A percentile compares a stretch with the other conserved stretches of the same genome.
Conservation (phyloP, 2,113 vertebrate species). For the Otolemur garnettii region DNA sequence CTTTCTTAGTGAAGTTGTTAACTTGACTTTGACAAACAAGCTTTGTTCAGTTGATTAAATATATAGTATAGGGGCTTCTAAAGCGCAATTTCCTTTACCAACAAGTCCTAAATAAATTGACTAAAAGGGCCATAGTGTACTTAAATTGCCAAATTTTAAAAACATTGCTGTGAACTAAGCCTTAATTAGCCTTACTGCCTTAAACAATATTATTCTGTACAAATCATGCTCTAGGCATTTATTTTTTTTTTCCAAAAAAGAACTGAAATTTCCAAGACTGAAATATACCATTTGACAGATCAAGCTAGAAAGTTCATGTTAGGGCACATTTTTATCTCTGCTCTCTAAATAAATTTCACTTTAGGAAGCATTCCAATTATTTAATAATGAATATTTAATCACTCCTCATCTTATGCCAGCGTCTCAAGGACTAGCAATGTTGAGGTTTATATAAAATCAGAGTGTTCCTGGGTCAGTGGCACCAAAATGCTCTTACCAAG, state of each 20-base stretch:
- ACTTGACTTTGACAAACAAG: constrained; percentile 12
- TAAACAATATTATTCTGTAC: neutral
- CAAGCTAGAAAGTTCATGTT: constrained; percentile 16
- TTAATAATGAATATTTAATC: constrained; percentile 30
- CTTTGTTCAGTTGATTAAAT: neutral
- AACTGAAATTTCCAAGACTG: neutral
- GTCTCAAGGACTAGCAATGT: neutral
- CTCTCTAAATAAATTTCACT: constrained; percentile 40
- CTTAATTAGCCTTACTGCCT: neutral
- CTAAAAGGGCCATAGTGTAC: neutral
- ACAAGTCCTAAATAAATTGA: neutral
- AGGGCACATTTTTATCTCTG: neutral
- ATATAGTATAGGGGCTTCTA: neutral
- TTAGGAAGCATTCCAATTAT: neutral
- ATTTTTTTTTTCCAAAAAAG: neutral
- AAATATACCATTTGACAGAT: neutral
- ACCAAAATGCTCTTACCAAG: constrained; percentile 22
- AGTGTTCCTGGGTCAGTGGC: constrained; percentile 12
- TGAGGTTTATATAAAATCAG: neutral
- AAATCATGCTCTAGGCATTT: neutral
- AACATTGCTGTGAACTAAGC: neutral
- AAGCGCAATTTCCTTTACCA: neutral
- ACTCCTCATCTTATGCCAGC: neutral
- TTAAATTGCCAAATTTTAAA: constrained; percentile 9
- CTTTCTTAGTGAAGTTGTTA: neutral